A percentile compares a stretch with the other conserved stretches of the same genome.
These are phyloP conservation scores for Drosophila mettleri DNA, from an alignment of 2,888 invertebrate species.

Conservation along the genomic window DNA sequence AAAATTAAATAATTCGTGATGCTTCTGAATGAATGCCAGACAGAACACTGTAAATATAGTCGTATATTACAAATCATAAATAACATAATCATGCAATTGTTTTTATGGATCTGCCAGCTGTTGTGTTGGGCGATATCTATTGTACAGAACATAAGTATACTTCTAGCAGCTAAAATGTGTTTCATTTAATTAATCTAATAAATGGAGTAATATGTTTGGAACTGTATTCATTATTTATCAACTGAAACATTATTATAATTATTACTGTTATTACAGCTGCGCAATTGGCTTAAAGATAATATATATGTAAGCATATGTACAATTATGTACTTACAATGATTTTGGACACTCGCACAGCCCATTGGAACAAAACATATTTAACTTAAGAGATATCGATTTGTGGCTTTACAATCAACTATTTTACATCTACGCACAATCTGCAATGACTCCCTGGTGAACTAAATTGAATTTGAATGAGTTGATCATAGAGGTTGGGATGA, in stretches of 20 bases:
- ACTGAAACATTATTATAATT: slow-evolving; percentile 7
- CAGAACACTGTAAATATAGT: slow-evolving; percentile 25
- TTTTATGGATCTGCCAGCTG: slow-evolving; percentile 13
- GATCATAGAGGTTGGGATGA: slow-evolving; percentile 7
- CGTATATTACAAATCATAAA: slow-evolving; percentile 29
- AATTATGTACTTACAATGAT: slow-evolving; percentile 39
- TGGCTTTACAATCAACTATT: slow-evolving; percentile 23
- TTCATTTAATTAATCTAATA: slow-evolving; percentile 20
- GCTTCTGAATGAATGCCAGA: slow-evolving; percentile 21
- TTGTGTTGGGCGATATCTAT: slow-evolving; percentile 3
- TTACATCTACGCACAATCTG: slow-evolving; percentile 10
- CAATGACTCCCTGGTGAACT: not conserved
- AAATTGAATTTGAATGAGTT: slow-evolving; percentile 16
- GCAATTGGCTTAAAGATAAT: slow-evolving; percentile 6
- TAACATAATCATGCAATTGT: slow-evolving; percentile 20
- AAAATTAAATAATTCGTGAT: slow-evolving; percentile 39
- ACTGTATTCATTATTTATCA: slow-evolving; percentile 4
- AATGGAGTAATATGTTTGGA: slow-evolving; percentile 14
- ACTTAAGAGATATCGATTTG: slow-evolving; percentile 14
- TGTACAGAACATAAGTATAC: slow-evolving; percentile 9
- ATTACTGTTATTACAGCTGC: slow-evolving; percentile 11
- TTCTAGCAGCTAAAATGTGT: slow-evolving; percentile 6
- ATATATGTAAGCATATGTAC: slow-evolving; percentile 31
- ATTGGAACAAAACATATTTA: slow-evolving; percentile 54
- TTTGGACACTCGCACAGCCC: slow-evolving; percentile 76